Conservation (phyloP, 2,888 invertebrate species). For the Microplitis manilae region DNA sequence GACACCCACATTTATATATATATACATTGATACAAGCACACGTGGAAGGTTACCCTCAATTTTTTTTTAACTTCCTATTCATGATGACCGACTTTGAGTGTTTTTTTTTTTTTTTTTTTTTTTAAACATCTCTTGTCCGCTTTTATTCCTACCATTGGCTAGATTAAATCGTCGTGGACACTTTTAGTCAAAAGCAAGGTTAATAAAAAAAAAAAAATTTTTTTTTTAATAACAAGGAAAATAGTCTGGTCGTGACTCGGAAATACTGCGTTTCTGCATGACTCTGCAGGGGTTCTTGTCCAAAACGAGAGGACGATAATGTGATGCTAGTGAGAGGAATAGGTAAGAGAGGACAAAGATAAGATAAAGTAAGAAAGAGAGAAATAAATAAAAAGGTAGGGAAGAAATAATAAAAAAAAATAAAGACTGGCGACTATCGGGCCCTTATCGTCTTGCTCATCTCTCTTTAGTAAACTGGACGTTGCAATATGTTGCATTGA, state of each 20-base stretch:
- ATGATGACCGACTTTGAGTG: constrained; percentile 33
- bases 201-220: constrained; percentile 37
- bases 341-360: constrained; percentile 23
- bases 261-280: constrained; percentile 33
- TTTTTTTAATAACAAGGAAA: constrained; percentile 44
- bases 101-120: background rate
- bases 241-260: constrained; percentile 42
- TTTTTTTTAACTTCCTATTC: constrained; percentile 22
- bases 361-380: constrained; percentile 24
- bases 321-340: constrained; percentile 37
- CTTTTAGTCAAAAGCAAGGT: constrained; percentile 34
- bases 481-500: constrained; percentile 36
- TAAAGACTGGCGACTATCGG: constrained; percentile 63
- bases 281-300: constrained; percentile 62
- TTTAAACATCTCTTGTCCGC: constrained; percentile 7
- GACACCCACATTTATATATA: background rate
- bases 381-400: constrained; percentile 26
- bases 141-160: background rate
- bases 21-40: background rate
- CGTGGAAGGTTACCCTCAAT: constrained; percentile 25
- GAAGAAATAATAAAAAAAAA: constrained; percentile 37
- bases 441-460: constrained; percentile 66
- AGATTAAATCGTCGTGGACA: constrained; percentile 32
- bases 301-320: constrained; percentile 51
- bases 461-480: constrained; percentile 55